These are phyloP conservation scores for Salpingus planirostris DNA, from an alignment of 2,888 invertebrate species.

Conservation along the genomic window DNA sequence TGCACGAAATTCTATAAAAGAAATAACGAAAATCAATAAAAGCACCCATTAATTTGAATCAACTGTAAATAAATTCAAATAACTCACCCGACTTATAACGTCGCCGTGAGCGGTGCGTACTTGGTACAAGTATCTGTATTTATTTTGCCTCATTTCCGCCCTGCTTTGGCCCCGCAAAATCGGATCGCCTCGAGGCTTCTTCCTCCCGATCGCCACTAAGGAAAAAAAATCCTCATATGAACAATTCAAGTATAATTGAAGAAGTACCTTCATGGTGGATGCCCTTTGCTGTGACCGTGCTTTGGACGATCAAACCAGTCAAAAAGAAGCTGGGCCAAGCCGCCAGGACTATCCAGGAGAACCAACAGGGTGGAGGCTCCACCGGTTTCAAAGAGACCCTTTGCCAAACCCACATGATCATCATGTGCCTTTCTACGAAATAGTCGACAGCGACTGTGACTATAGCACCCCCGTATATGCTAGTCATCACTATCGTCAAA, in stretches of 20 bases:
- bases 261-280: conserved; percentile 57
- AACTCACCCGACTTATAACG: conserved; percentile 72
- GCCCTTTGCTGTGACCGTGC: conserved; percentile 58
- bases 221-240: too few species aligned
- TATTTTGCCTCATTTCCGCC: conserved; percentile 72
- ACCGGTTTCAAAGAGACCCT: conserved; percentile 51
- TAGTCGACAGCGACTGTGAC: conserved; percentile 64
- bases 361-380: conserved; percentile 54
- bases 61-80: neutral
- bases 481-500: conserved; percentile 64
- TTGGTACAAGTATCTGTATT: conserved; percentile 82
- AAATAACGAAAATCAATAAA: conserved; percentile 1
- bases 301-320: conserved; percentile 60
- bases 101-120: conserved; percentile 83
- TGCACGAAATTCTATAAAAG: conserved; percentile 69
- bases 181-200: conserved; percentile 39
- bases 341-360: conserved; percentile 64
- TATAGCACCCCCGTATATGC: conserved; percentile 67
- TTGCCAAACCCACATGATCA: conserved; percentile 66
- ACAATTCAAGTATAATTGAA: too few species aligned
- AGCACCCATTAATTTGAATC: conserved; percentile 1
- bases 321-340: conserved; percentile 64
- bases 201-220: conserved; percentile 41
- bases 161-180: conserved; percentile 50
- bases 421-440: conserved; percentile 61